phyloP scores from a whole-genome alignment of 2,113 vertebrate genomes.

The Nothocercus julius region DNA sequence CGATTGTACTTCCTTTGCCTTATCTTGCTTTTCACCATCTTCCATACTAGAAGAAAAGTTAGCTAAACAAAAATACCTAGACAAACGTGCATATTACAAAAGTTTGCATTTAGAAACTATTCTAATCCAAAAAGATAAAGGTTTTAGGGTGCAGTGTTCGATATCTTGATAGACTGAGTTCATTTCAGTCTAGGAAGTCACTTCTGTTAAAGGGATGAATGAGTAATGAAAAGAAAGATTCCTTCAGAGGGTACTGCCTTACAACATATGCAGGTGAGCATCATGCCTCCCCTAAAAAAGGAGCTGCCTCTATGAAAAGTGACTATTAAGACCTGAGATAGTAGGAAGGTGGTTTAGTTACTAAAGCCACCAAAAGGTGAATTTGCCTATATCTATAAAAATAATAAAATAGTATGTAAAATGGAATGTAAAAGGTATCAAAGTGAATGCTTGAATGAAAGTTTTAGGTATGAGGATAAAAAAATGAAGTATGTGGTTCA shows the following conservation, averaged over 20 bases:
- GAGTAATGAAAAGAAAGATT: not conserved
- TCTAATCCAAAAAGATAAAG: not conserved
- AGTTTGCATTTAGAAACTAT: not conserved
- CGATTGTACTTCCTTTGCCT: constrained; percentile 78
- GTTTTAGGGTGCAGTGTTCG: not conserved
- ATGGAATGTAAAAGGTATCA: not conserved
- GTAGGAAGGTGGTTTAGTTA: not conserved
- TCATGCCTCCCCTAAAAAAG: not conserved
- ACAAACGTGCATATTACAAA: not conserved
- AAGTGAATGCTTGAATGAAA: not conserved
- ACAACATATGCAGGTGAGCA: not conserved
- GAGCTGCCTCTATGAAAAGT: not conserved
- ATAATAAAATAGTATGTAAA: no score
- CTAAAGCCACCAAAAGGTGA: not conserved
- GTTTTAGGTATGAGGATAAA: not conserved
- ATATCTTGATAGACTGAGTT: not conserved
- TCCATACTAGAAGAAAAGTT: constrained; percentile 81
- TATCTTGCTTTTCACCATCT: constrained; percentile 92
- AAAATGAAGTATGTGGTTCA: not conserved
- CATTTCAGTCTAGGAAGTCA: not conserved
- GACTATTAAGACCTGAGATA: not conserved
- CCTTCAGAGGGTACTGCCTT: not conserved
- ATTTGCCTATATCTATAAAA: not conserved
- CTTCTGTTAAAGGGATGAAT: not conserved
- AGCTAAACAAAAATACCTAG: not conserved